Evolutionary conservation across 1,140 invertebrate species (phyloP), one percentile per base, ranked within the genome.

Genomic region (Drosophila azteca): DNA sequence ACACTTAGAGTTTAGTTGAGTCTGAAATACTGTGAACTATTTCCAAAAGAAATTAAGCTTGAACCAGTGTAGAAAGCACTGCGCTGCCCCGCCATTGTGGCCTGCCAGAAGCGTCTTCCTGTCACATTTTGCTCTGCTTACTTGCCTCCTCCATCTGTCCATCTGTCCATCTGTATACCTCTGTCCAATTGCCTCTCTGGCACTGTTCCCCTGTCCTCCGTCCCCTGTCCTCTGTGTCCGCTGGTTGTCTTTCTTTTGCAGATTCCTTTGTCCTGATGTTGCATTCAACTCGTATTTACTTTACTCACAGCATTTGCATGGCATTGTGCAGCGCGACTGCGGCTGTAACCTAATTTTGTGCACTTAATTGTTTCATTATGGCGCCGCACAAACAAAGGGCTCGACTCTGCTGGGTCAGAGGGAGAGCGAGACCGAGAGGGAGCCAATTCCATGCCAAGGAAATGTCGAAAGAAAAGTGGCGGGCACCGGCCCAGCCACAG

Each of bases 311-410:
- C 83, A 83, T 88, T 88, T 88, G 84, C 83, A 88, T 82, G 60
- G 71, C 81, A 79, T 84, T 84, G 81, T 84, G 69, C 68, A 57
- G 60, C 58, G 60, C 57, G 51, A 62, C 65, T 85, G 75, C 67
- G 62, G 77, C 64, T 88, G 76, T 89, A 88, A 88, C 83, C 83
- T 79, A 88, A 88, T 88, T 88, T 88, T 79, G 68, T 89, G 79
- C 79, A 72, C 79, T 75, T 88, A 88, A 88, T 88, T 88, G 83
- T 88, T 88, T 88, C 83, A 88, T 88, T 88, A 88, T 88, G 83
- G 76, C 76, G 82, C 75, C 82, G 75, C 82, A 88, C 88, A 75
- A 88, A 87, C 83, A 88, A 87, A 87, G 66, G 77, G 31, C 69
- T 66, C 61, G 55, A 59, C 54, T 70, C 67, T 45, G 52, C 35